Conservation (phyloP, 2,888 invertebrate genomes). For the Netelia fuscicornis region DNA sequence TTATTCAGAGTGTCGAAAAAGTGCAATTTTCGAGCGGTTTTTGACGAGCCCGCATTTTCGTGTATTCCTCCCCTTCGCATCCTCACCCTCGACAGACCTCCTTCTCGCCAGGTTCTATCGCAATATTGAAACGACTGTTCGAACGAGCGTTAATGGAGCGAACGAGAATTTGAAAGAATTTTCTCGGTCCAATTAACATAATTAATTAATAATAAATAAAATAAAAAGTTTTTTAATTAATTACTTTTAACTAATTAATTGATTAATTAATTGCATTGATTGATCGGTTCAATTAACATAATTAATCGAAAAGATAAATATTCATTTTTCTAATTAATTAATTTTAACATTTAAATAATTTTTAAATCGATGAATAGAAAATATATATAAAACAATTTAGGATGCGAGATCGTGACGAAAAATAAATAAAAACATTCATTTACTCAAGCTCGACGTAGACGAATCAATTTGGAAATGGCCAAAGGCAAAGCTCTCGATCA, state of each 20-base stretch:
- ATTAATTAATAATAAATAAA: no score
- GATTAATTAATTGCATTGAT: no score
- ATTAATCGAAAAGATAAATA: no score
- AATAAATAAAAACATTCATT: neutral
- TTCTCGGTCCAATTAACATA: conserved; percentile 12
- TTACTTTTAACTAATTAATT: no score
- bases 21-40: conserved; percentile 15
- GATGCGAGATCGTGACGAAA: no score
- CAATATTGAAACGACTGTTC: conserved; percentile 19
- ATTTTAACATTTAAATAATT: no score
- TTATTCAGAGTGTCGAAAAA: conserved; percentile 12
- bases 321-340: no score
- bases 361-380: no score
- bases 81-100: neutral
- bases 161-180: neutral
- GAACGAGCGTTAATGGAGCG: neutral
- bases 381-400: no score
- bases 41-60: neutral
- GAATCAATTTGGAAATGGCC: conserved; percentile 16
- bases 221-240: no score
- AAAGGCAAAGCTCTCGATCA: neutral
- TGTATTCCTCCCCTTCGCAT: conserved; percentile 1
- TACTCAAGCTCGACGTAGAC: neutral
- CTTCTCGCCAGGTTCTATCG: neutral
- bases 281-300: no score